Evolutionary conservation across 2,888 invertebrate species (phyloP), one percentile per base, ranked within the genome.

Genomic region (Agriopis leucophaearia): DNA sequence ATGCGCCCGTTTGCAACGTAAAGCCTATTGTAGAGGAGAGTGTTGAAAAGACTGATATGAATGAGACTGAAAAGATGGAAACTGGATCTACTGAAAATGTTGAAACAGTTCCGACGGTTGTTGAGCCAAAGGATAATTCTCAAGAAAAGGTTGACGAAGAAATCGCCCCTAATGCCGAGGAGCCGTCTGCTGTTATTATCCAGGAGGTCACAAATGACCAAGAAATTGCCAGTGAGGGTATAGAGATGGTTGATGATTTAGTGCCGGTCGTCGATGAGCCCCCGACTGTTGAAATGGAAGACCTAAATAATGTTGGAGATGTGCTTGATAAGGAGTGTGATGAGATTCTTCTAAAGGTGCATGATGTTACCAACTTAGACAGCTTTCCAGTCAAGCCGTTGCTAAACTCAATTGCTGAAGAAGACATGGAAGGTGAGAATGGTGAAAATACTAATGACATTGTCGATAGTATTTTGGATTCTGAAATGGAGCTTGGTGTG

Each of bases 321-420:
- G 92, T 89, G 3, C 80, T 94, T 16, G 93, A 93, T 69, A 94
- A 93, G 72, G 94, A 94, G 81, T 94, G 94, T 72, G 91, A 90
- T 69, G 94, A 94, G 73, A 92, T 94, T 65, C 74, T 94, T 27
- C 91, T 91, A 0, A 94, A 94, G 77, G 93, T 94, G 8, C 88
- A 93, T 73, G 86, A 91, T 77, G 92, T 94, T 42, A 93, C 93
- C 7, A 91, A 91, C 73, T 82, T 92, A 66, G 89, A 90, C 66
- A 91, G 82, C 58, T 90, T 92, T 56, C 86, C 91, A 16, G 71
- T 90, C 9, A 92, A 92, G 75, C 88, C 91, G 3, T 71, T 91
- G 73, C 81, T 91, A 8, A 88, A 88, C 67, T 79, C 90, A 13
- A 92, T 91, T 71, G 80, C 85, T 12, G 92, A 92, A 79, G 92